Conservation (phyloP, 2,888 invertebrate species). For the Hirtodrosophila trivittata region DNA sequence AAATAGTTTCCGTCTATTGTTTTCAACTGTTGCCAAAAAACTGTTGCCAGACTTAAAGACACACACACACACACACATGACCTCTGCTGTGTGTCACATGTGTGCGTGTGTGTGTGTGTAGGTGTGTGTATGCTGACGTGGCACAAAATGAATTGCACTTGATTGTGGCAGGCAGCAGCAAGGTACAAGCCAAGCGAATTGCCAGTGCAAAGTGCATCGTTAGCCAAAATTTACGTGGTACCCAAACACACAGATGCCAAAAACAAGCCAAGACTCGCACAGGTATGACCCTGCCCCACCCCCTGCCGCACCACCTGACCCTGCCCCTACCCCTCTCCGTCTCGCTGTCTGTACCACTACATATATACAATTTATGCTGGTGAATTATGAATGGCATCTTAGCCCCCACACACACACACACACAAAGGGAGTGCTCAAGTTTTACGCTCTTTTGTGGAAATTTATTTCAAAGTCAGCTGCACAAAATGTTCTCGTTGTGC, state of each 20-base stretch:
- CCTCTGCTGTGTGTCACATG: conserved; percentile 41
- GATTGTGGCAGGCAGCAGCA: conserved; percentile 60
- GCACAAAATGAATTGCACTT: conserved; percentile 76
- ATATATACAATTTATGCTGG: conserved; percentile 61
- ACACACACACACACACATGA: background rate
- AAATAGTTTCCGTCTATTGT: conserved; percentile 57
- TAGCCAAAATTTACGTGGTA: conserved; percentile 75
- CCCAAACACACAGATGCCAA: conserved; percentile 64
- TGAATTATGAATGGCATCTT: conserved; percentile 74
- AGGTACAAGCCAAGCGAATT: conserved; percentile 48
- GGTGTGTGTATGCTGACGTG: conserved; percentile 53
- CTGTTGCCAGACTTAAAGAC: conserved; percentile 28
- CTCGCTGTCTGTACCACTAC: conserved; percentile 4
- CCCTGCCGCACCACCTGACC: background rate
- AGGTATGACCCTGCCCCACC: conserved; percentile 13
- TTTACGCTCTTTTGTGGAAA: conserved; percentile 44
- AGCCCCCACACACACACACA: conserved; percentile 14
- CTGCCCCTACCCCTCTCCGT: background rate
- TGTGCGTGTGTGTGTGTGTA: conserved; percentile 31
- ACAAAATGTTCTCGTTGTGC: conserved; percentile 57
- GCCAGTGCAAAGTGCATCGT: conserved; percentile 74
- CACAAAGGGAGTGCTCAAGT: conserved; percentile 19
- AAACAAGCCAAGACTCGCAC: conserved; percentile 53
- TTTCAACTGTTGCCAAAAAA: conserved; percentile 28
- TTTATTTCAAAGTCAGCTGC: conserved; percentile 76